Evolutionary conservation across 2,888 invertebrate genomes (phyloP).

Genomic region (Drosophila dives): DNA sequence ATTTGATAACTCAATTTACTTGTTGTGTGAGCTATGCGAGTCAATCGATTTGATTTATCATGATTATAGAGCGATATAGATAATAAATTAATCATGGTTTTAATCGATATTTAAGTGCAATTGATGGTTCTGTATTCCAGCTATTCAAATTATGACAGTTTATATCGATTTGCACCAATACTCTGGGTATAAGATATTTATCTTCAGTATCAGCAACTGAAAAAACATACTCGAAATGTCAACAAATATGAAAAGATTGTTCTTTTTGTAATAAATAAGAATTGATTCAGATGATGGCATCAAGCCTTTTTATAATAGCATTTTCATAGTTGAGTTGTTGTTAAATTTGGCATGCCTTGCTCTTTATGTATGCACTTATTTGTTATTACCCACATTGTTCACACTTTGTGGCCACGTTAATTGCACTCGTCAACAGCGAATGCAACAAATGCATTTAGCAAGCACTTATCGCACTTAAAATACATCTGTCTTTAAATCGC

Average conservation of each 20-base stretch:
- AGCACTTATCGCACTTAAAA: conserved; percentile 56
- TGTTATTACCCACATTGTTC: conserved; percentile 38
- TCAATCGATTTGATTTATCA: neutral
- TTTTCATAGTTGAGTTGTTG: conserved; percentile 53
- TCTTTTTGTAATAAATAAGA: neutral
- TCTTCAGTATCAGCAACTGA: no score
- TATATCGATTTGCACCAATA: neutral
- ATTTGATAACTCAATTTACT: neutral
- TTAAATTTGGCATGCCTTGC: conserved; percentile 49
- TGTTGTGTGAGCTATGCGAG: neutral
- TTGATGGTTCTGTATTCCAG: neutral
- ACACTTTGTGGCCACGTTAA: conserved; percentile 63
- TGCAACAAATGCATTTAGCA: conserved; percentile 56
- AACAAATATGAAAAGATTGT: neutral
- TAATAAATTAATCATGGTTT: no score
- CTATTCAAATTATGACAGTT: neutral
- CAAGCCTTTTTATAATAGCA: conserved; percentile 26
- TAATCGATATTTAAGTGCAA: no score
- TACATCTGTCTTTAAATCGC: conserved; percentile 43
- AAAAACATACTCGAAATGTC: neutral
- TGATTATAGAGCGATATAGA: neutral
- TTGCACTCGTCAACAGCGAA: conserved; percentile 44
- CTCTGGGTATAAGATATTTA: neutral
- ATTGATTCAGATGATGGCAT: conserved; percentile 10
- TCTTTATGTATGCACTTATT: conserved; percentile 33